Evolutionary conservation across 2,113 vertebrate species (phyloP).

Genomic region (Corythoichthys haematopterus): DNA sequence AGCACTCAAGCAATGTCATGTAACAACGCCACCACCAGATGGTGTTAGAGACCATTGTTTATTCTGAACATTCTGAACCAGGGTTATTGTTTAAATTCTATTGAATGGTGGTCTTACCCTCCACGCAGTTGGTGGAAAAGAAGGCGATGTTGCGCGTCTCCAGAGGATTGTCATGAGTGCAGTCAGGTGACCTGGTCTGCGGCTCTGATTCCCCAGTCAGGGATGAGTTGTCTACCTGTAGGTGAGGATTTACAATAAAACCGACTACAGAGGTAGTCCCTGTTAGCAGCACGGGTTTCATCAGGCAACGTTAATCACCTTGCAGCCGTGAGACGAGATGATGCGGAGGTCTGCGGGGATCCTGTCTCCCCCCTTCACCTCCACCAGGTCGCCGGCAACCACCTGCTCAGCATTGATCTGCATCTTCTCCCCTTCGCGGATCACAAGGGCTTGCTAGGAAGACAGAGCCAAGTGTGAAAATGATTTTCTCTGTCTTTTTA

Average conservation of each 20-base stretch:
- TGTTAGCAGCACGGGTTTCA: too few species aligned
- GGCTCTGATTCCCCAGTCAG: slow-evolving; percentile 86
- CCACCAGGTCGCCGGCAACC: slow-evolving; percentile 85
- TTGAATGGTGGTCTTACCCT: slow-evolving; percentile 58
- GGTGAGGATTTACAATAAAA: background rate
- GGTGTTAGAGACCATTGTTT: background rate
- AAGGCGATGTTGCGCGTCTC: slow-evolving; percentile 88
- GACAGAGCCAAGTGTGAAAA: background rate
- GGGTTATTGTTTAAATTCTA: too few species aligned
- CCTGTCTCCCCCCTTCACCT: slow-evolving; percentile 88
- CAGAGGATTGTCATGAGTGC: slow-evolving; percentile 86
- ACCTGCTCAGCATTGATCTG: slow-evolving; percentile 89
- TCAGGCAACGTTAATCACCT: slow-evolving; percentile 60
- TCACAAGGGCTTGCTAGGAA: slow-evolving; percentile 85
- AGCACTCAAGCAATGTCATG: background rate
- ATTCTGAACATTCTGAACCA: background rate
- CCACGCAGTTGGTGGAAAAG: slow-evolving; percentile 89
- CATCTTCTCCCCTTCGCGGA: slow-evolving; percentile 90
- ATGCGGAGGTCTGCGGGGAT: slow-evolving; percentile 86
- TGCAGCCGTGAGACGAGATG: slow-evolving; percentile 87
- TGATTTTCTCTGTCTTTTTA: background rate
- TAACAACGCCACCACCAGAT: slow-evolving; percentile 27
- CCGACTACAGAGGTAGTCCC: too few species aligned
- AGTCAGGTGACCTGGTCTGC: slow-evolving; percentile 85
- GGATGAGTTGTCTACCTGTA: slow-evolving; percentile 86